A percentile compares a stretch with the other conserved stretches of the same genome.
These are phyloP conservation scores for Anas acuta DNA, from an alignment of 2,797 vertebrate genomes.

Conservation along the genomic window DNA sequence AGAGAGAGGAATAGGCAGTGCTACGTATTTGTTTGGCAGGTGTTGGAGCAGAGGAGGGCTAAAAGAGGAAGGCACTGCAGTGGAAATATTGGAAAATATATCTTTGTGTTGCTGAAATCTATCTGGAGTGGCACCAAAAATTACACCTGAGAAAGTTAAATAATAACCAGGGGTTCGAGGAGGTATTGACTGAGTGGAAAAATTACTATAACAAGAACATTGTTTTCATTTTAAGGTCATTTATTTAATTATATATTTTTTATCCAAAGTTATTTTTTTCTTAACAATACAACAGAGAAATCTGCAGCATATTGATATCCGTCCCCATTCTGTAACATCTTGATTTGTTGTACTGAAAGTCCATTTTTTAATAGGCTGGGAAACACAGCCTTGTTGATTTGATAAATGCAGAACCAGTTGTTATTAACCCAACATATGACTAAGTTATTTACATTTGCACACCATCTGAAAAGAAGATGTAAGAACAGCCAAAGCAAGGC, in stretches of 20 bases:
- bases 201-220: not conserved
- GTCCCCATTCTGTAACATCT: not conserved
- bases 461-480: not conserved
- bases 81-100: no score
- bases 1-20: no score
- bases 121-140: no score
- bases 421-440: not conserved
- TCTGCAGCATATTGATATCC: not conserved
- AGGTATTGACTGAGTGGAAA: accelerated
- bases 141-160: no score
- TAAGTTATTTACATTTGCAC: not conserved
- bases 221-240: not conserved
- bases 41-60: no score
- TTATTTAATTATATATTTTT: not conserved
- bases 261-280: not conserved
- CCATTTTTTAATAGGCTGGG: not conserved
- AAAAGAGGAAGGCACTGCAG: no score
- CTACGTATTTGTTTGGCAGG: no score
- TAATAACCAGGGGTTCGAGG: no score
- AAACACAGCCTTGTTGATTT: not conserved
- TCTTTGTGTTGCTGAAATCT: no score
- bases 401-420: not conserved
- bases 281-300: not conserved
- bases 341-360: not conserved
- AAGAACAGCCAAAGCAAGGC: not conserved